These are phyloP conservation scores for Mesodorylaimus sp. DNA, from an alignment of 2,888 invertebrate genomes.

Conservation along the genomic window DNA sequence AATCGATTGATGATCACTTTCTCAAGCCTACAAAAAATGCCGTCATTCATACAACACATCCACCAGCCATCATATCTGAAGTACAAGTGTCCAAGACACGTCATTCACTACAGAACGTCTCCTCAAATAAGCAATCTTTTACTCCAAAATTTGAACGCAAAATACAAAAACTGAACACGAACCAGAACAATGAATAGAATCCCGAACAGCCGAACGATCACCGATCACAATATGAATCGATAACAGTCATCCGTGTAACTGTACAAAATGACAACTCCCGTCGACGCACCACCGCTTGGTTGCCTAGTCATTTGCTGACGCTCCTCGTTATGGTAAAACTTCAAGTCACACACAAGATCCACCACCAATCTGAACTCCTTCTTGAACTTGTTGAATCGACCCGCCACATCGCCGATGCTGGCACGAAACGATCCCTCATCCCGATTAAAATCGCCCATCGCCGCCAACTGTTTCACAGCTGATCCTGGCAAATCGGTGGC, in stretches of 20 bases:
- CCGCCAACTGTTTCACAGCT: background rate
- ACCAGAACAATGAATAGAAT: background rate
- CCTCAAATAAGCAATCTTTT: too few relatives aligned
- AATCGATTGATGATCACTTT: too few relatives aligned
- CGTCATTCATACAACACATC: too few relatives aligned
- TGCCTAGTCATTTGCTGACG: too few relatives aligned
- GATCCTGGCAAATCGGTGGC: background rate
- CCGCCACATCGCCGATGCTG: background rate
- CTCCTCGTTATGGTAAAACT: background rate
- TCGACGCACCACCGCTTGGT: too few relatives aligned
- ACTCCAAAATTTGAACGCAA: too few relatives aligned
- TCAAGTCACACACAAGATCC: background rate
- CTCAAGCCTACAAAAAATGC: too few relatives aligned
- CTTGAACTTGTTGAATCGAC: slow-evolving; percentile 4
- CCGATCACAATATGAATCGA: background rate
- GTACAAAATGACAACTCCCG: background rate
- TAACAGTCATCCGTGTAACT: background rate
- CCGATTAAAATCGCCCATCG: too few relatives aligned
- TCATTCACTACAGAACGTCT: too few relatives aligned
- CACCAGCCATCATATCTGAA: background rate
- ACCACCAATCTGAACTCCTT: background rate
- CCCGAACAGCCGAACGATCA: too few relatives aligned
- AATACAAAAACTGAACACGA: too few relatives aligned
- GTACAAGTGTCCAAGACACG: too few relatives aligned
- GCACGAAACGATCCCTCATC: background rate